Base-by-base conservation (phyloP, 2,113 vertebrate species). In the Nycticorax nycticorax region DNA sequence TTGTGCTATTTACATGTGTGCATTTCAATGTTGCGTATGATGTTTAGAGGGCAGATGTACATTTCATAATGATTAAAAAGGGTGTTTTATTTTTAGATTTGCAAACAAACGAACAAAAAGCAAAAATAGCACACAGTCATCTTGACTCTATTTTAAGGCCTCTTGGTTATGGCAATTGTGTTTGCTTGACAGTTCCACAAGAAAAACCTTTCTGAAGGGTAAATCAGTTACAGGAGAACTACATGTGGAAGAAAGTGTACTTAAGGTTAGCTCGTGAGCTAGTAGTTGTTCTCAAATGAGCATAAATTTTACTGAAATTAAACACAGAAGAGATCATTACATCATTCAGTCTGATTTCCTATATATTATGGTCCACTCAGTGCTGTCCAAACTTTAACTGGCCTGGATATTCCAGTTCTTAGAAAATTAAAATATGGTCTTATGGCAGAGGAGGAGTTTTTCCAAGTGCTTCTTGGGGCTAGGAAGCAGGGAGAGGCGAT, bases 201-300 rank as follows among this genome's bases (percentile, higher is more conserved):
- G 74, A 81, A 85, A 90, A 81, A 33, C 6, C 56, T 53, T 91
- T 73, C 41, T 86, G 41, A 79, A 53, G n/a, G 35, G 4, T 56
- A 50, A 56, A 53, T 85, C 45, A 60, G 50, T 73, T 79, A 85
- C 26, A 57, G 79, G 57, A 60, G n/a, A 60, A 62, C 33, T 73
- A 24, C n/a, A 8, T 32, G 30, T 8, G 6, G 22, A 68, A 67
- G 32, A 32, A 77, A 62, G 50, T 17, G 18, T 73, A 41, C 22
- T 85, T 85, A 48, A 91, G 26, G 18, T 75, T 92, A 66, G 39
- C 37, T 92, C 85, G 41, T 78, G 39, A 90, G 64, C 35, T 93
- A 37, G 55, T 82, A 76, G 47, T 66, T 12, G 43, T 45, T 93
- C 57, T 80, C 48, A 67, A 43, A n/a, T 83, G 35, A 83, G 56